Percentiles rank a stretch among this genome's conserved stretches.
These are phyloP conservation scores for Plectrocnemia conspersa DNA, from an alignment of 1,140 invertebrate species.

Conservation along the genomic window DNA sequence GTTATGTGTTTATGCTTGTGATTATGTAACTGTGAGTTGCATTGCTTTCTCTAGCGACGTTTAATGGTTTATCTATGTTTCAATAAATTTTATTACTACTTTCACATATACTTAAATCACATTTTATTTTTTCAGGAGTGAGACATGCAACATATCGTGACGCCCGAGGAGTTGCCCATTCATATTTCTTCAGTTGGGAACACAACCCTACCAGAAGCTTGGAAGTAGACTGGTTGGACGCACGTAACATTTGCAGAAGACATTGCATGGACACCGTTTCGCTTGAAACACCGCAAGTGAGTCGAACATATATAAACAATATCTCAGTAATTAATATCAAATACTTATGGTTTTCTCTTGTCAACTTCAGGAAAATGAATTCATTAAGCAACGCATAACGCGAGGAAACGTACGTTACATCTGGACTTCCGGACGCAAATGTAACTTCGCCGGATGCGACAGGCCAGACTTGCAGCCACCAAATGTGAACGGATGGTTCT, in stretches of 20 bases:
- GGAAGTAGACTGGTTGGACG: slow-evolving; percentile 87
- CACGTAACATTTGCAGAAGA: slow-evolving; percentile 83
- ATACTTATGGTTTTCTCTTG: slow-evolving; percentile 22
- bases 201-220: slow-evolving; percentile 77
- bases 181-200: slow-evolving; percentile 93
- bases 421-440: slow-evolving; percentile 88
- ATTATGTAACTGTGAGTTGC: too few relatives aligned
- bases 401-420: slow-evolving; percentile 71
- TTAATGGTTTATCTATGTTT: too few relatives aligned
- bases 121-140: slow-evolving; percentile 57
- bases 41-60: too few relatives aligned
- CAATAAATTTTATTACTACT: too few relatives aligned
- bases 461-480: slow-evolving; percentile 79
- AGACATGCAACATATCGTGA: slow-evolving; percentile 82
- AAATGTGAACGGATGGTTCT: slow-evolving; percentile 90
- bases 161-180: slow-evolving; percentile 76
- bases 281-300: slow-evolving; percentile 74
- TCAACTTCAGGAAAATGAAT: slow-evolving; percentile 81
- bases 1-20: too few relatives aligned
- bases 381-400: slow-evolving; percentile 78
- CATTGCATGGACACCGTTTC: slow-evolving; percentile 92
- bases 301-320: background rate
- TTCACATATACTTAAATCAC: too few relatives aligned
- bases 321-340: background rate
- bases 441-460: slow-evolving; percentile 88